These are phyloP conservation scores for Heliconius melpomene DNA, from an alignment of 1,140 invertebrate genomes.

Conservation along the genomic window DNA sequence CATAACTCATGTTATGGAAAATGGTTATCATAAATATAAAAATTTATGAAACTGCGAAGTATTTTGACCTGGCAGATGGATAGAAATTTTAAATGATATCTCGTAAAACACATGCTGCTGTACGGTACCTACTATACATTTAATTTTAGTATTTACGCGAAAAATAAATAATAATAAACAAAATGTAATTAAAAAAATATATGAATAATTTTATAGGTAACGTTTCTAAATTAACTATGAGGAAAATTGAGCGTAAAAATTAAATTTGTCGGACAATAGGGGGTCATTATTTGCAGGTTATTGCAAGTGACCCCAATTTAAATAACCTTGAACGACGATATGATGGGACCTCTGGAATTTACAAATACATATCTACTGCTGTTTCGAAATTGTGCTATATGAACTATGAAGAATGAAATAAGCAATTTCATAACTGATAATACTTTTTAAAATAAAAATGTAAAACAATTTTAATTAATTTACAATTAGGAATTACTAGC, in stretches of 20 bases:
- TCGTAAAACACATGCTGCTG: background rate
- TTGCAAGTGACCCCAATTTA: background rate
- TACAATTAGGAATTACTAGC: no score
- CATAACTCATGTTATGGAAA: slow-evolving; percentile 17
- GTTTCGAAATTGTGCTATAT: no score
- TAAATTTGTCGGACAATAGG: background rate
- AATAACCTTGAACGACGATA: background rate
- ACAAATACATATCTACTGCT: background rate
- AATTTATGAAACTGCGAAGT: slow-evolving; percentile 27
- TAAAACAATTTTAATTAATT: no score
- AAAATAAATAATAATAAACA: background rate
- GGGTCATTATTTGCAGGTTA: background rate
- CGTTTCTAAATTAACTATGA: background rate
- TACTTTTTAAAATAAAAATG: no score
- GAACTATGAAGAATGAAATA: no score
- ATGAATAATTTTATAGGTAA: background rate
- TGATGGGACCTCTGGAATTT: background rate
- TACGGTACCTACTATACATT: background rate
- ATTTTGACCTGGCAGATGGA: slow-evolving; percentile 8
- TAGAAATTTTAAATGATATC: slow-evolving; percentile 7
- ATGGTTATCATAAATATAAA: slow-evolving; percentile 30
- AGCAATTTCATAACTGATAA: no score
- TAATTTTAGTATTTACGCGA: background rate
- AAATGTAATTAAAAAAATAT: background rate
- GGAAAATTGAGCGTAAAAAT: background rate